Conservation (phyloP, 1,140 invertebrate genomes). For the Bilobella aurantiaca region DNA sequence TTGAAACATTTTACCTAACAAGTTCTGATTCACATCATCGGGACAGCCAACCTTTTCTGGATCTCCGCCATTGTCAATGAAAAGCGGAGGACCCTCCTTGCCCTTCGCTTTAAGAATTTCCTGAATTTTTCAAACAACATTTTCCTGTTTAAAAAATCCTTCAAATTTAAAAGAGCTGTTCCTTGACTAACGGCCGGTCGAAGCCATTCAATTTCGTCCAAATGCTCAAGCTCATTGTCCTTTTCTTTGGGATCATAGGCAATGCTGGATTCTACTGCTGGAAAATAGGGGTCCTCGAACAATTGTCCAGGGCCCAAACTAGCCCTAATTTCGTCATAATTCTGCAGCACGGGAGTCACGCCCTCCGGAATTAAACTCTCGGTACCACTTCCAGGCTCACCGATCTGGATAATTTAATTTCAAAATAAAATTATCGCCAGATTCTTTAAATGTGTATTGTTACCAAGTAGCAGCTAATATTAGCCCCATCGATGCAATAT, state of each 20-base stretch:
- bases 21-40: neutral
- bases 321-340: neutral
- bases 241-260: neutral
- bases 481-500: too few species aligned
- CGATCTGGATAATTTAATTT: too few species aligned
- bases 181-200: neutral
- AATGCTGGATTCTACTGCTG: neutral
- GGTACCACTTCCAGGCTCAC: too few species aligned
- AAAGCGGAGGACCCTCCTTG: neutral
- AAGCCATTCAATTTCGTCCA: neutral
- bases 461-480: too few species aligned
- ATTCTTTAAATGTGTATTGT: too few species aligned
- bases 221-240: neutral
- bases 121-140: neutral
- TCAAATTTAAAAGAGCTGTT: neutral
- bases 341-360: too few species aligned
- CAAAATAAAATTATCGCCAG: too few species aligned
- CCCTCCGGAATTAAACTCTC: too few species aligned
- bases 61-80: neutral
- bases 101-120: neutral
- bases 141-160: neutral
- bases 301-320: slow-evolving; percentile 1
- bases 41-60: neutral
- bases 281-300: neutral
- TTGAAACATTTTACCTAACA: neutral